phyloP scores from a whole-genome alignment of 2,113 vertebrate species.

The Gallinago jamesoni region DNA sequence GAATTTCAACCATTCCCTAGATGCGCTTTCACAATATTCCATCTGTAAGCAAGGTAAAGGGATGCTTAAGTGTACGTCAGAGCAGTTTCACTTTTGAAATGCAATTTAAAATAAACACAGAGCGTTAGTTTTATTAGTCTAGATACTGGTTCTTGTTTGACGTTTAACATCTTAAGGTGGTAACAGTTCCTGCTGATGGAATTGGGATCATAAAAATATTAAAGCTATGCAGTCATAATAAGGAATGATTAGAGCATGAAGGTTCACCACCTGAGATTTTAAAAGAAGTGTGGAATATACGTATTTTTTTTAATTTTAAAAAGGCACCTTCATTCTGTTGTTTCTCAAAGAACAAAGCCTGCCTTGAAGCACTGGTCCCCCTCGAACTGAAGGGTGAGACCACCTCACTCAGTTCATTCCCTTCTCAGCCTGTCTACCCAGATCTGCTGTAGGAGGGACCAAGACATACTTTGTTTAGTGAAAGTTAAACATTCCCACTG shows the following conservation, averaged over 20 bases:
- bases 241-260: neutral
- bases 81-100: neutral
- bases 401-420: neutral
- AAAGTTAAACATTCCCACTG: slow-evolving; percentile 45
- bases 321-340: neutral
- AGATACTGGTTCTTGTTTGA: neutral
- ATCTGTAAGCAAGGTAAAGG: neutral
- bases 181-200: neutral
- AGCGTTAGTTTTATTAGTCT: neutral
- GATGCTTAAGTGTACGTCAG: neutral
- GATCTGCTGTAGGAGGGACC: neutral
- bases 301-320: neutral
- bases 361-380: neutral
- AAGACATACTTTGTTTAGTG: neutral
- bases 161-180: neutral
- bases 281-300: fast-evolving
- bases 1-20: neutral
- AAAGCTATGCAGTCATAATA: neutral
- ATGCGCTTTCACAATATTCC: neutral
- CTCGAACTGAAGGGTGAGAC: neutral
- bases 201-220: neutral
- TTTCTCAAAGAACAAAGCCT: neutral
- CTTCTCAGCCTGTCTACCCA: neutral
- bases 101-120: neutral
- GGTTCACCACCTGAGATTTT: neutral